Evolutionary conservation across 2,113 vertebrate species (phyloP).

Genomic region (Triplophysa tibetana): DNA sequence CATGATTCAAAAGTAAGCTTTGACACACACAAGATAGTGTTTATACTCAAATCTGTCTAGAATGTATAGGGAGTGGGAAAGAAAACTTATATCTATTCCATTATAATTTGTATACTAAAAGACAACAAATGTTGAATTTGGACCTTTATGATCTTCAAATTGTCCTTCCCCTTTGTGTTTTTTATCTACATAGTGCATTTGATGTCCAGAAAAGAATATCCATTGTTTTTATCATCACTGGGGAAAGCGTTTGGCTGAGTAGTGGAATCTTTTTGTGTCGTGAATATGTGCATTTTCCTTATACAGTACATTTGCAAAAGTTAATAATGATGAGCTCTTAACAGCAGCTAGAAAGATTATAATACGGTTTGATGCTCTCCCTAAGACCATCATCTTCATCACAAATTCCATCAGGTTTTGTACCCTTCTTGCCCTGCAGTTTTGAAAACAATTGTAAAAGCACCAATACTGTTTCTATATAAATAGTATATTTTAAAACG

Average conservation of each 20-base stretch:
- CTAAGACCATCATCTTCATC: conserved; percentile 53
- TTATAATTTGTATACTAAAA: not conserved
- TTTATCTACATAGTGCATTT: conserved; percentile 50
- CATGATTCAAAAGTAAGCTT: not conserved
- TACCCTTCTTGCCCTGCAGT: conserved; percentile 60
- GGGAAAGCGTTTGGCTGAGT: conserved; percentile 16
- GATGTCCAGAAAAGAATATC: conserved; percentile 40
- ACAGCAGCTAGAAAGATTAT: conserved; percentile 57
- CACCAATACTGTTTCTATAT: conserved; percentile 54
- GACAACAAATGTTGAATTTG: conserved; percentile 2
- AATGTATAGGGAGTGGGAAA: not conserved
- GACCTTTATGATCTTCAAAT: not conserved
- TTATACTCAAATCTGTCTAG: not conserved
- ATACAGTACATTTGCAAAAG: conserved; percentile 54
- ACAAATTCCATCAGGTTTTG: conserved; percentile 52
- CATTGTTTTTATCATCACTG: conserved; percentile 32
- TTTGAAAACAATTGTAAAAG: conserved; percentile 49
- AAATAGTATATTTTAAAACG: conserved; percentile 49
- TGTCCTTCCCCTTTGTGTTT: conserved; percentile 3
- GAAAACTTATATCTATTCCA: not conserved
- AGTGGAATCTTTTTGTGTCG: not conserved
- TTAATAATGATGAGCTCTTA: conserved; percentile 49
- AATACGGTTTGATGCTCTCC: conserved; percentile 30
- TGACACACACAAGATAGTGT: not conserved
- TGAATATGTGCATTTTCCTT: conserved; percentile 39